Base-by-base conservation (phyloP, 2,888 invertebrate genomes). In the Mythimna pallens region DNA sequence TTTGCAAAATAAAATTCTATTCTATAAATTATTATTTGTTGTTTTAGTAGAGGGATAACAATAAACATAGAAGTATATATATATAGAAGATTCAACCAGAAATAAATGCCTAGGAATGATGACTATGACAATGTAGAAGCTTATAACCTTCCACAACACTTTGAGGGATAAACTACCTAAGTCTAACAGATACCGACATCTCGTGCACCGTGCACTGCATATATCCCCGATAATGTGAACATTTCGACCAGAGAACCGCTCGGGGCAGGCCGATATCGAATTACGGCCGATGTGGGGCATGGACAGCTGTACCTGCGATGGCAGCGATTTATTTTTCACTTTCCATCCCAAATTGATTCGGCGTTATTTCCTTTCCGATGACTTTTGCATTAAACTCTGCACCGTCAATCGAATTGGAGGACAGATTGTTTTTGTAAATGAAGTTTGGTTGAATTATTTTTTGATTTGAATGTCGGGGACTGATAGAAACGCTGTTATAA, bases 291-390 rank as follows among this genome's bases (percentile, higher is more conserved):
- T 75, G 36, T 70, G 67, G 63, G 67, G 57, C 84, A 84, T 73
- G 65, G 67, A 34, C 83, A 84, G 77, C 59, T 78, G 75, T 78
- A 75, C 79, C 75, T 80, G 82, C 73, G 79, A 85, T 89, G 72
- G 76, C 74, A 79, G 81, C 71, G 80, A 87, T 89, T 87, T 88
- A 87, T 89, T 88, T 89, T 88, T 78, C 85, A 84, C 81, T 84
- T 73, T 66, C 67, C 67, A 77, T 82, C 75, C 76, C 79, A 83
- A 84, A 89, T 86, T 83, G 84, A 87, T 88, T 85, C 82, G 73
- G 65, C 68, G 80, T 80, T 82, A 81, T 82, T 83, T 80, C 78
- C 81, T 78, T 75, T 83, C 55, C 68, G 84, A 83, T 78, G 80
- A 76, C 79, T 85, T 87, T 84, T 78, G 73, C 73, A 82, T 82